A percentile compares a stretch with the other conserved stretches of the same genome.
These are phyloP conservation scores for Rhodophaea formosa DNA, from an alignment of 2,888 invertebrate genomes.

Conservation along the genomic window DNA sequence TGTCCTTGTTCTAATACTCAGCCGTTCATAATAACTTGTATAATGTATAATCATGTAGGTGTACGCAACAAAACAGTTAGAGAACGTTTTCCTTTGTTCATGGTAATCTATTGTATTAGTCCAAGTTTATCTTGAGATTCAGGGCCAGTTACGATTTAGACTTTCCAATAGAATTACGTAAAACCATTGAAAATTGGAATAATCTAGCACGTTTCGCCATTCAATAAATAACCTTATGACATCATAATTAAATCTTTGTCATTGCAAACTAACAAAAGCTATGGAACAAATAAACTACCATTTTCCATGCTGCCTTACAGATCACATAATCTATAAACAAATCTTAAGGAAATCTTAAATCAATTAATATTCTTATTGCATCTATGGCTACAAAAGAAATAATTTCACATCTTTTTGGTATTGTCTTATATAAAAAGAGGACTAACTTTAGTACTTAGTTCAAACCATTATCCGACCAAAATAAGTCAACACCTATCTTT, in stretches of 20 bases:
- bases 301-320: too few relatives aligned
- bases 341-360: too few relatives aligned
- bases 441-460: too few relatives aligned
- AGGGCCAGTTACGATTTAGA: conserved; percentile 18
- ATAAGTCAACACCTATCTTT: too few relatives aligned
- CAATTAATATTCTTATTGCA: too few relatives aligned
- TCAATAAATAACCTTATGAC: background rate
- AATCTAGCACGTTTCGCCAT: background rate
- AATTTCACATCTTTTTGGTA: too few relatives aligned
- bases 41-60: background rate
- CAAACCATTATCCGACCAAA: too few relatives aligned
- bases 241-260: background rate
- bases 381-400: too few relatives aligned
- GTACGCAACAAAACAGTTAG: background rate
- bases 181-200: background rate
- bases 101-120: conserved; percentile 7
- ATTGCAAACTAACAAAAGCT: background rate
- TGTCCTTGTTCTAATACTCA: background rate
- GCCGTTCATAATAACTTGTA: background rate
- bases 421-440: too few relatives aligned
- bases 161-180: conserved; percentile 11
- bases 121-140: conserved; percentile 20
- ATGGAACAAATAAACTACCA: too few relatives aligned
- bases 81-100: conserved; percentile 14
- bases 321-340: too few relatives aligned